Evolutionary conservation across 2,113 vertebrate genomes (phyloP).

Genomic region (Ranitomeya variabilis): DNA sequence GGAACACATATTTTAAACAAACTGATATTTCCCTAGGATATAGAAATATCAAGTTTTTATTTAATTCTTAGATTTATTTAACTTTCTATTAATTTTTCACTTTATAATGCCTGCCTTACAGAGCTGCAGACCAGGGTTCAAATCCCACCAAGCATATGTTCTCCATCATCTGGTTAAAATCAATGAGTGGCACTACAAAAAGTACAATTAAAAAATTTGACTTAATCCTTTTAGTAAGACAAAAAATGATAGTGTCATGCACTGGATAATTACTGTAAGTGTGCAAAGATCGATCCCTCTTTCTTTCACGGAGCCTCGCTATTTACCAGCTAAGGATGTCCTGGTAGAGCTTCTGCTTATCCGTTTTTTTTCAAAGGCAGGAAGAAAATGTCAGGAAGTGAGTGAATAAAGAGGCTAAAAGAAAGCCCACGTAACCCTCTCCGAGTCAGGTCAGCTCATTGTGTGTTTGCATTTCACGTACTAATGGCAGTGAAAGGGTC

Average conservation of each 20-base stretch:
- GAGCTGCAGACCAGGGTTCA: too few relatives aligned
- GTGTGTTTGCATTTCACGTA: not conserved
- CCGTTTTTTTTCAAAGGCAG: slow-evolving; percentile 65
- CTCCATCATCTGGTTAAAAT: too few relatives aligned
- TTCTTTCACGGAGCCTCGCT: slow-evolving; percentile 34
- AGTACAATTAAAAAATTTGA: too few relatives aligned
- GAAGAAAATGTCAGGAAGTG: slow-evolving; percentile 63
- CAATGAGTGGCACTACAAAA: too few relatives aligned
- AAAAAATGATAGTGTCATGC: not conserved
- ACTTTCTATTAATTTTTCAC: too few relatives aligned
- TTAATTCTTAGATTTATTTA: too few relatives aligned
- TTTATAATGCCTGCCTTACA: too few relatives aligned
- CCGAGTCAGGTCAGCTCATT: not conserved
- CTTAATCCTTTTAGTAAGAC: too few relatives aligned
- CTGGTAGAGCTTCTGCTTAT: slow-evolving; percentile 65
- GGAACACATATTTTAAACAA: too few relatives aligned
- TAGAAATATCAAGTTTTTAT: too few relatives aligned
- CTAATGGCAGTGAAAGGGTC: slow-evolving; percentile 5
- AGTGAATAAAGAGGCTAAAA: slow-evolving; percentile 67
- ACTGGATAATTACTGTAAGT: not conserved
- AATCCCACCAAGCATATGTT: too few relatives aligned
- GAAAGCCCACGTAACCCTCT: slow-evolving; percentile 54
- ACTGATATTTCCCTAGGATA: too few relatives aligned
- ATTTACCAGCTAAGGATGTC: slow-evolving; percentile 67
- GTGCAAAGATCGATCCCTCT: not conserved